These are phyloP conservation scores for Cichladusa arquata DNA, from an alignment of 2,113 vertebrate species.

Conservation along the genomic window DNA sequence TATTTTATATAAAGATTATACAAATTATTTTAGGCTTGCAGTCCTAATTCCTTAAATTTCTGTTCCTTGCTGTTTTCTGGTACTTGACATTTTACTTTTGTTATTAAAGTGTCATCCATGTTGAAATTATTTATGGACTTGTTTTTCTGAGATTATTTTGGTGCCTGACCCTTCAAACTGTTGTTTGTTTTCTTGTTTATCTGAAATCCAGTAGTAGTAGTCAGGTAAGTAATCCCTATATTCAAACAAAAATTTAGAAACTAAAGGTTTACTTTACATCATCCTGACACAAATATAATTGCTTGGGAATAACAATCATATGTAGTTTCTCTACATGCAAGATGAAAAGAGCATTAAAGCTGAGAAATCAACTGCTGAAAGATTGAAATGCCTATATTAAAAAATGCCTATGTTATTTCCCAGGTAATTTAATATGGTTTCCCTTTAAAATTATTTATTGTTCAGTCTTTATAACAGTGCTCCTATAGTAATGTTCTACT, in stretches of 20 bases:
- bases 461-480: background rate
- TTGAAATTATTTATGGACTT: background rate
- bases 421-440: background rate
- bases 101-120: background rate
- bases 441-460: background rate
- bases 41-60: background rate
- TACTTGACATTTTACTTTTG: background rate
- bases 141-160: background rate
- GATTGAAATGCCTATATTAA: background rate
- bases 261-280: background rate
- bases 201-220: background rate
- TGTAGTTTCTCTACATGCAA: rapidly evolving
- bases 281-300: background rate
- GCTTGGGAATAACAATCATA: background rate
- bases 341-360: background rate
- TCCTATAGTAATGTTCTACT: background rate
- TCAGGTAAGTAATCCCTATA: background rate
- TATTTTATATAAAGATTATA: background rate
- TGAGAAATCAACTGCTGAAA: background rate
- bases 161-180: background rate
- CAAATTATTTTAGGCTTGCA: background rate
- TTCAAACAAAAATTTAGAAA: background rate
- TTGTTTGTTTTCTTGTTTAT: background rate
- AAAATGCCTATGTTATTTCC: background rate
- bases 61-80: background rate